Conservation (phyloP, 1,140 invertebrate species). For the Melipona quadrifasciata region DNA sequence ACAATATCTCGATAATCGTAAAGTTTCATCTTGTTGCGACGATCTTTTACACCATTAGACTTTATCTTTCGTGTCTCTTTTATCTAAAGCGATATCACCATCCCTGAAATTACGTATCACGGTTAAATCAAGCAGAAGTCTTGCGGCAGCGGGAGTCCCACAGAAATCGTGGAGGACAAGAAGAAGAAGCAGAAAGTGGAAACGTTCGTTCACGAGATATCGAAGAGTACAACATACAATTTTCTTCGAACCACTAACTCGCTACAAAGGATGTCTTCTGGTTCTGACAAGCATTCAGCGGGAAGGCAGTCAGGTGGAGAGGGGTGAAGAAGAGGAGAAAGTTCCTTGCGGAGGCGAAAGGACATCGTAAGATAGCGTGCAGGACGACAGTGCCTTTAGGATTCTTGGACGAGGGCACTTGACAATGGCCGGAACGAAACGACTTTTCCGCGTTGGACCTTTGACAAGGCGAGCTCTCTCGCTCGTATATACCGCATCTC, state of each 20-base stretch:
- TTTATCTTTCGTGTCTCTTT: background rate
- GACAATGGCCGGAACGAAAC: conserved; percentile 73
- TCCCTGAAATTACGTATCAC: conserved; percentile 10
- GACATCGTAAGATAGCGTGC: conserved; percentile 54
- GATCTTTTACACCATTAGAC: background rate
- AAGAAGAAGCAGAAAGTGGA: conserved; percentile 41
- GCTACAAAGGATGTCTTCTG: conserved; percentile 80
- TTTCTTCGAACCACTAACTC: conserved; percentile 78
- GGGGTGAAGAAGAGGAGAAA: conserved; percentile 35
- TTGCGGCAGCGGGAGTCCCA: background rate
- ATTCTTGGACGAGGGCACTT: conserved; percentile 60
- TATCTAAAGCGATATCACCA: background rate
- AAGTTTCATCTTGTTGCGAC: background rate
- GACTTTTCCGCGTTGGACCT: conserved; percentile 73
- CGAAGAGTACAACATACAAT: conserved; percentile 77
- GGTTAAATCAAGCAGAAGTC: conserved; percentile 45
- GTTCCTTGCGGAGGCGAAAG: conserved; percentile 60
- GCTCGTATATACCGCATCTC: conserved; percentile 41
- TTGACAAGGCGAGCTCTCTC: conserved; percentile 56
- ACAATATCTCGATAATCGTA: background rate
- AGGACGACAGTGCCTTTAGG: conserved; percentile 55
- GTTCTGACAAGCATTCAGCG: conserved; percentile 80
- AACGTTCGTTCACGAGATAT: conserved; percentile 71
- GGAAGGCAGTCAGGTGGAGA: conserved; percentile 30
- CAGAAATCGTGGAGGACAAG: background rate